phyloP scores from a whole-genome alignment of 2,888 invertebrate species.

The Rhyacophila evoluta region DNA sequence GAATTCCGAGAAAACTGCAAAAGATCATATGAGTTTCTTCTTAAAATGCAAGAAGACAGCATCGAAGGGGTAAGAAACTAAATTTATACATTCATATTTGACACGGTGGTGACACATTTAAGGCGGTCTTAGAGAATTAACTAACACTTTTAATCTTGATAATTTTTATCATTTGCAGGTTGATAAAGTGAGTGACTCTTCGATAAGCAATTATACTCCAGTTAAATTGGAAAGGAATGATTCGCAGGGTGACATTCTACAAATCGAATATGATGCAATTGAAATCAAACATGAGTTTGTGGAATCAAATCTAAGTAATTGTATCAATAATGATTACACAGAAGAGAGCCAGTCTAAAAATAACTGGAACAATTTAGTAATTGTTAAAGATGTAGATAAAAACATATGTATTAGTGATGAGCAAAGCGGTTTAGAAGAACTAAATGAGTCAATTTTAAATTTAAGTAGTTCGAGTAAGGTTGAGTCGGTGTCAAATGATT shows the following conservation, averaged over 20 bases:
- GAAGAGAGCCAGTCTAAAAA: neutral
- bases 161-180: neutral
- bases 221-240: neutral
- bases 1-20: neutral
- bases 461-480: neutral
- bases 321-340: neutral
- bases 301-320: neutral
- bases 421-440: neutral
- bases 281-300: neutral
- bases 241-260: neutral
- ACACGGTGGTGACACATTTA: too few species aligned
- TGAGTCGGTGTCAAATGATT: neutral
- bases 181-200: neutral
- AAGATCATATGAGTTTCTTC: neutral
- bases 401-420: neutral
- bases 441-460: neutral
- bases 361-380: too few species aligned
- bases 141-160: too few species aligned
- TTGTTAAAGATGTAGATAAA: too few species aligned
- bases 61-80: neutral
- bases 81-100: too few species aligned
- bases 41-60: neutral
- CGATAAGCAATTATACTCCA: neutral
- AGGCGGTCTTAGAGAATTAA: too few species aligned
- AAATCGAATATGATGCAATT: neutral